These are phyloP conservation scores for Falco concolor DNA, from an alignment of 2,797 vertebrate genomes.

Conservation along the genomic window DNA sequence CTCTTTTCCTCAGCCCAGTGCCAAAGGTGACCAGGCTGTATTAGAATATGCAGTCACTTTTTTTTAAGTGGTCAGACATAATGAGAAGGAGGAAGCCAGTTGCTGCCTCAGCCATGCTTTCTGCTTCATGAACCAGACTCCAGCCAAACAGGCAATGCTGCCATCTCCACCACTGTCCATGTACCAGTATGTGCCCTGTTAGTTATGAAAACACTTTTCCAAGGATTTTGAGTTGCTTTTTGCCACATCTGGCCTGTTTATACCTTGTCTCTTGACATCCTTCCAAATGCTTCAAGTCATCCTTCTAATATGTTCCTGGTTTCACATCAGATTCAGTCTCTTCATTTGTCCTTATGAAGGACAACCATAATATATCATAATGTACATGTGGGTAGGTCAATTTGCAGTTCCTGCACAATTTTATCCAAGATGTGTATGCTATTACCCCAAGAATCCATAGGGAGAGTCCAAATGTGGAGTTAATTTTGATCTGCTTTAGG, in stretches of 20 bases:
- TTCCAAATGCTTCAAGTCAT: not conserved
- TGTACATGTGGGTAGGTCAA: not conserved
- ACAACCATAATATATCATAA: not conserved
- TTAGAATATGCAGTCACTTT: not conserved
- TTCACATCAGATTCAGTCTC: not conserved
- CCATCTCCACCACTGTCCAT: not conserved
- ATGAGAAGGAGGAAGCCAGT: not conserved
- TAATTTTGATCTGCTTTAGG: not conserved
- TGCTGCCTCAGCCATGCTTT: not conserved
- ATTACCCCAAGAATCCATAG: not conserved
- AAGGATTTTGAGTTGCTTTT: not conserved
- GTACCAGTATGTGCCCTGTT: not conserved
- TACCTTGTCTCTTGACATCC: not conserved
- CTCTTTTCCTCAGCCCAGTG: constrained; percentile 24
- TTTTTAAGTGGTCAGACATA: not conserved
- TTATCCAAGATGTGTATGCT: not conserved
- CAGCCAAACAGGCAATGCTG: not conserved
- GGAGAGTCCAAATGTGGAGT: not conserved
- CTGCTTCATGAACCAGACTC: not conserved
- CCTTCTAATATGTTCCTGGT: not conserved
- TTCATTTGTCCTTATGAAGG: not conserved
- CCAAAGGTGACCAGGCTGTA: constrained; percentile 14
- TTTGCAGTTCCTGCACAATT: not conserved
- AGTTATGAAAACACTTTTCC: not conserved
- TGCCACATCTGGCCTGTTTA: not conserved